phyloP scores from a whole-genome alignment of 1,140 invertebrate species.

The Formica selysi region DNA sequence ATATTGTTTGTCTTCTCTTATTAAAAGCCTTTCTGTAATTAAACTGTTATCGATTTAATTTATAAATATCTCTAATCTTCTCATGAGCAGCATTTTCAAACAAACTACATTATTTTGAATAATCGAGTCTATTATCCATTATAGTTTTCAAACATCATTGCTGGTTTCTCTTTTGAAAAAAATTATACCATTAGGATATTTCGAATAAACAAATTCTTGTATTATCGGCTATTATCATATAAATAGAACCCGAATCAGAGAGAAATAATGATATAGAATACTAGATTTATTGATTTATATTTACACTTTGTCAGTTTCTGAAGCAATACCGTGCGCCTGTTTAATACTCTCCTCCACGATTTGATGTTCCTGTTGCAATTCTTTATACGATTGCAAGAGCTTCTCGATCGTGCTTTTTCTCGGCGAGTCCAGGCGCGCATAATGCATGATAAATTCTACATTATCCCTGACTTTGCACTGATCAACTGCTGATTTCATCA shows the following conservation, averaged over 20 bases:
- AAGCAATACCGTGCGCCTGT: slow-evolving; percentile 86
- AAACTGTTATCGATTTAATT: background rate
- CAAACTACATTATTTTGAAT: background rate
- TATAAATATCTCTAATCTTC: background rate
- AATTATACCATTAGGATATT: background rate
- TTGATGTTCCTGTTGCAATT: slow-evolving; percentile 87
- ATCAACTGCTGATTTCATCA: slow-evolving; percentile 79
- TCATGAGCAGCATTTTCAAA: background rate
- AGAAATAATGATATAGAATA: background rate
- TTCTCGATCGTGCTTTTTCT: slow-evolving; percentile 89
- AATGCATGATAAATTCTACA: slow-evolving; percentile 88
- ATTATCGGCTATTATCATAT: background rate
- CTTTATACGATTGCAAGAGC: slow-evolving; percentile 89
- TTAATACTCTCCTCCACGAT: slow-evolving; percentile 88
- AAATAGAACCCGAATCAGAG: background rate
- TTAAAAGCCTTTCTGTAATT: background rate
- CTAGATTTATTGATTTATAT: slow-evolving; percentile 46
- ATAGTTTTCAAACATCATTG: background rate
- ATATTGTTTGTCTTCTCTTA: background rate
- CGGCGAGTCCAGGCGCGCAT: slow-evolving; percentile 88
- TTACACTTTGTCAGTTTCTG: background rate
- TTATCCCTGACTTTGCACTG: slow-evolving; percentile 77
- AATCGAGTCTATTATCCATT: background rate
- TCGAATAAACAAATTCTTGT: background rate
- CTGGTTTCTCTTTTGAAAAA: background rate